Evolutionary conservation across 2,113 vertebrate species (phyloP), one percentile per base, ranked within the genome.

Genomic region (Noctilio leporinus): DNA sequence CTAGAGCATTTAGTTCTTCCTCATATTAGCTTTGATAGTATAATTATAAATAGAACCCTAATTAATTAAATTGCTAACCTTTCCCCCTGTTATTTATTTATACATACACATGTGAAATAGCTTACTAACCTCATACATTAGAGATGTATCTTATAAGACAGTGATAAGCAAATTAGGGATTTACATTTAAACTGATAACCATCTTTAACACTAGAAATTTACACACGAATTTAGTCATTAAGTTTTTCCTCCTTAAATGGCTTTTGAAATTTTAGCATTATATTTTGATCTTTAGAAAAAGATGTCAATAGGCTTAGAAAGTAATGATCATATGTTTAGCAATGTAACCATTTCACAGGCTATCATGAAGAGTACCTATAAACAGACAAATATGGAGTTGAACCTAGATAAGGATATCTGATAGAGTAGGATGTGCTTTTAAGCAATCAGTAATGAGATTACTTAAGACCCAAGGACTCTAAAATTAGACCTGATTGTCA

Each of bases 1-100:
- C 40, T 64, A 65, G 65, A 95, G 57, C 28, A 45, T 62, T 95
- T 92, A 96, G 80, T 65, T 96, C 78, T 93, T 95, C 77, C 59
- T 89, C 89, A 49, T 86, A 94, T 94, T 94, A 95, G 82, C 78
- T 94, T 94, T 96, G 67, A 72, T 69, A 87, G 65, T 49, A 35
- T 87, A 65, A 93, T 86, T 95, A 78, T 90, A 95, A 95, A 89
- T n/a, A 89, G 87, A 86, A n/a, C 43, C 30, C 51, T 86, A 80
- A 87, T 83, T 86, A 94, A 75, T 82, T 73, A 57, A 49, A 51
- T 82, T 85, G 57, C 90, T 92, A 65, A 76, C 49, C 45, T 89
- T 87, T 82, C 28, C 7, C 45, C 51, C 57, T 45, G 59, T 93
- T 84, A 86, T 43, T 90, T 95, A 70, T 86, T 95, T 87, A 65